Base-by-base conservation (phyloP, 2,797 vertebrate genomes). In the Thunnus albacares region DNA sequence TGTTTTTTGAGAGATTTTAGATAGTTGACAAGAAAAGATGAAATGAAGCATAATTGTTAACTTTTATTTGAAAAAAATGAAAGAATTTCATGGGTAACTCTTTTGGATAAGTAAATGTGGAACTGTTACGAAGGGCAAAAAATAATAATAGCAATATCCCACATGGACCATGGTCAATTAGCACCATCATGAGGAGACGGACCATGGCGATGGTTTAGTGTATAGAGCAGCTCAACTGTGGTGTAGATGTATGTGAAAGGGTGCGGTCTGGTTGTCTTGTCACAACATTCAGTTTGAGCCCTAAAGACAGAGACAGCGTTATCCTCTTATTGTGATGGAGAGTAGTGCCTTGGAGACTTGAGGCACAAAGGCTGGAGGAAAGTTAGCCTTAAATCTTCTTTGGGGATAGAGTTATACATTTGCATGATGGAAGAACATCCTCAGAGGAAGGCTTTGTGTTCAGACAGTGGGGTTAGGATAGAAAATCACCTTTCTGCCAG, bases 241-340 rank as follows among this genome's bases (percentile, higher is more conserved):
- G 56, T 35, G 71, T 18, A 70, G 72, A 79, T 84, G 26, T 77
- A 77, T 83, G 70, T 79, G 81, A 90, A 86, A 80, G 68, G 71
- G 57, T 83, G 78, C 69, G 81, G 81, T 69, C 80, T 85, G 75
- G 81, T 28, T 59, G 61, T 81, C 84, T 83, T 87, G 84, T 91
- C 87, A 89, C 79, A 90, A 91, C 82, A 88, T 68, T 82, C 67
- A 71, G 77, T 79, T 68, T 81, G 77, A 91, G 76, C 80, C 79
- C 63, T 61, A 81, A 77, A 85, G 85, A 89, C 85, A 53, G 28
- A 90, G 84, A 84, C 68, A 13, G 78, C 15, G 4, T 92, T 87
- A 90, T 84, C 90, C 88, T 87, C 89, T 92, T 88, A 92, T 80
- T 89, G 86, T 85, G 75, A 87, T 84, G 83, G 75, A 89, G 87